Evolutionary conservation across 2,888 invertebrate species (phyloP).

Genomic region (Spicauda simplicius): DNA sequence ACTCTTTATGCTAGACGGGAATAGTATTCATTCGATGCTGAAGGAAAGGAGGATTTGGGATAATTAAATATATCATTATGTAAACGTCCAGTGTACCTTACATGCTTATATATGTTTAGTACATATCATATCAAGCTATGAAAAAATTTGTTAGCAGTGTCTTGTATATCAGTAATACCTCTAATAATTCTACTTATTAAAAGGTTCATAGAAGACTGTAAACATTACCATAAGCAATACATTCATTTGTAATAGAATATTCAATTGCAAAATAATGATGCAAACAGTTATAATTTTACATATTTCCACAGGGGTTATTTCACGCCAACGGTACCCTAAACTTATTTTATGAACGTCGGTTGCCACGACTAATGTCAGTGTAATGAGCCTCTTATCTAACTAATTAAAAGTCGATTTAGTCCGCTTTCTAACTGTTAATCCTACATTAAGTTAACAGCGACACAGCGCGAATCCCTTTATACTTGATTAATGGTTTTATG

Average conservation of each 20-base stretch:
- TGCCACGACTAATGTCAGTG: slow-evolving; percentile 74
- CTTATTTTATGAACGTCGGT: slow-evolving; percentile 60
- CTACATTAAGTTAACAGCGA: slow-evolving; percentile 50
- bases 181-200: no score
- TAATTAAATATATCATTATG: no score
- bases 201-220: no score
- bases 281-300: neutral
- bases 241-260: neutral
- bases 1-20: no score
- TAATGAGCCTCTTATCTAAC: slow-evolving; percentile 81
- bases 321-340: slow-evolving; percentile 56
- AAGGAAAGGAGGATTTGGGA: no score
- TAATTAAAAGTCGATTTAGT: slow-evolving; percentile 84
- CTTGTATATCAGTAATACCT: no score
- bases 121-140: no score
- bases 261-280: neutral
- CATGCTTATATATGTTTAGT: no score
- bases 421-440: slow-evolving; percentile 69
- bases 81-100: no score
- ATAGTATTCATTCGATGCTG: no score
- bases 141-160: no score
- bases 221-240: neutral
- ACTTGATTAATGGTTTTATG: slow-evolving; percentile 61
- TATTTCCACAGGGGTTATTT: neutral
- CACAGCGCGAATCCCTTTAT: slow-evolving; percentile 66